Evolutionary conservation across 2,113 vertebrate genomes (phyloP).

Genomic region (Morone chrysops): DNA sequence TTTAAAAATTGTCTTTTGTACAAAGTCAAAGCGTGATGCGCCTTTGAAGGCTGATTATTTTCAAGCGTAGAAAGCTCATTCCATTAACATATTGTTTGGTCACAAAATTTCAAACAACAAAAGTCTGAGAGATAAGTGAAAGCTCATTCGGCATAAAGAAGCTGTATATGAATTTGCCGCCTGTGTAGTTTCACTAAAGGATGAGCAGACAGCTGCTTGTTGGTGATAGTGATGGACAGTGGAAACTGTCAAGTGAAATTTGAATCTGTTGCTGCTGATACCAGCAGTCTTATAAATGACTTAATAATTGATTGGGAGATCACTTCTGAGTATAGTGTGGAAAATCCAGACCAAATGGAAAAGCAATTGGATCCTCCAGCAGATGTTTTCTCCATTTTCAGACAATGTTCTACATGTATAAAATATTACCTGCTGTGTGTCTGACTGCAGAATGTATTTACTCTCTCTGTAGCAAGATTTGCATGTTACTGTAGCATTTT

Average conservation of each 20-base stretch:
- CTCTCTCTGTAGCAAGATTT: neutral
- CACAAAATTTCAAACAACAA: neutral
- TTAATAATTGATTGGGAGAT: slow-evolving; percentile 43
- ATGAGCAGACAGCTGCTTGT: slow-evolving; percentile 25
- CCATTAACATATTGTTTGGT: neutral
- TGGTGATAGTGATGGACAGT: slow-evolving; percentile 20
- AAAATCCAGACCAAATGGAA: slow-evolving; percentile 52
- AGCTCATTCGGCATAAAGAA: neutral
- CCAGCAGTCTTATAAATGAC: slow-evolving; percentile 41
- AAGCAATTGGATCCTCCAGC: slow-evolving; percentile 37
- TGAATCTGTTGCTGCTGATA: slow-evolving; percentile 32
- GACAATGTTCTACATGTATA: slow-evolving; percentile 51
- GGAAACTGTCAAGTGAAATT: slow-evolving; percentile 22
- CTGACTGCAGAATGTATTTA: slow-evolving; percentile 30
- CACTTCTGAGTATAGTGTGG: slow-evolving; percentile 18
- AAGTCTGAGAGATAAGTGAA: neutral
- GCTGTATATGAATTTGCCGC: neutral
- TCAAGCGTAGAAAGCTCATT: neutral
- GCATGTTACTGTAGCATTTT: slow-evolving; percentile 10
- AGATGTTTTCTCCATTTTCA: slow-evolving; percentile 61
- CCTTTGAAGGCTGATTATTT: neutral
- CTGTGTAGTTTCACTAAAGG: slow-evolving; percentile 5
- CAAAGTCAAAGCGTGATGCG: neutral
- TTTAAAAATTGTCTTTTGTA: neutral
- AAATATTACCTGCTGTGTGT: slow-evolving; percentile 23